Evolutionary conservation across 2,113 vertebrate genomes (phyloP).

Genomic region (Percopsis transmontana): DNA sequence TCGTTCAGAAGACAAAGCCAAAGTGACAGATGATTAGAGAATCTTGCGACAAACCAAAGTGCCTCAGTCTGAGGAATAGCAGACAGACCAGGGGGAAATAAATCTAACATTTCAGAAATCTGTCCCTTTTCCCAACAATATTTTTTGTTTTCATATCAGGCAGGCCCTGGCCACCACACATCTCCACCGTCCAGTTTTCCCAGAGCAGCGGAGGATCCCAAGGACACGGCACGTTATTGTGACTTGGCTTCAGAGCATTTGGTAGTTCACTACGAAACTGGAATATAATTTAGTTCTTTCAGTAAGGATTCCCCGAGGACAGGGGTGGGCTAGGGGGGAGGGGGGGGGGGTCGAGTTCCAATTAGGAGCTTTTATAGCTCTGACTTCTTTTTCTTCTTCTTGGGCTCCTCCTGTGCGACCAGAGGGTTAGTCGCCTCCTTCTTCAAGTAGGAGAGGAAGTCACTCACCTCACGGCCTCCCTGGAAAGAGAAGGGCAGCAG

Average conservation of each 20-base stretch:
- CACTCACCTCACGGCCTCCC: conserved; percentile 94
- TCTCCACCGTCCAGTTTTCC: conserved; percentile 62
- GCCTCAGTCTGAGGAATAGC: conserved; percentile 67
- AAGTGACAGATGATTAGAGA: conserved; percentile 55
- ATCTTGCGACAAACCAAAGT: conserved; percentile 71
- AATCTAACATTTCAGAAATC: conserved; percentile 62
- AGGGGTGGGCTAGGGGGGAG: neutral
- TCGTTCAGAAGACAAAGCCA: conserved; percentile 47
- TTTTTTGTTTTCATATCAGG: conserved; percentile 47
- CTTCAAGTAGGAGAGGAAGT: conserved; percentile 95
- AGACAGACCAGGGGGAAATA: conserved; percentile 55
- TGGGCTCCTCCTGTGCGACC: conserved; percentile 86
- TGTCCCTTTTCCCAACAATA: conserved; percentile 61
- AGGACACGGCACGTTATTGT: conserved; percentile 45
- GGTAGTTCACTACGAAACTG: conserved; percentile 73
- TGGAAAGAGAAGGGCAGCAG: conserved; percentile 48
- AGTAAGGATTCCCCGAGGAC: conserved; percentile 31
- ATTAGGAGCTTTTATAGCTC: conserved; percentile 74
- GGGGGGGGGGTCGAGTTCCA: conserved; percentile 21
- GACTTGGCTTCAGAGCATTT: conserved; percentile 74
- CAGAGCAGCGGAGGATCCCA: conserved; percentile 67
- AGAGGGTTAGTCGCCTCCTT: conserved; percentile 87
- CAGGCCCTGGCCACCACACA: conserved; percentile 65
- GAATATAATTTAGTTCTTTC: conserved; percentile 77
- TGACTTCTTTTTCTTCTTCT: conserved; percentile 87